Base-by-base conservation (phyloP, 2,888 invertebrate species). In the Celastrina argiolus region DNA sequence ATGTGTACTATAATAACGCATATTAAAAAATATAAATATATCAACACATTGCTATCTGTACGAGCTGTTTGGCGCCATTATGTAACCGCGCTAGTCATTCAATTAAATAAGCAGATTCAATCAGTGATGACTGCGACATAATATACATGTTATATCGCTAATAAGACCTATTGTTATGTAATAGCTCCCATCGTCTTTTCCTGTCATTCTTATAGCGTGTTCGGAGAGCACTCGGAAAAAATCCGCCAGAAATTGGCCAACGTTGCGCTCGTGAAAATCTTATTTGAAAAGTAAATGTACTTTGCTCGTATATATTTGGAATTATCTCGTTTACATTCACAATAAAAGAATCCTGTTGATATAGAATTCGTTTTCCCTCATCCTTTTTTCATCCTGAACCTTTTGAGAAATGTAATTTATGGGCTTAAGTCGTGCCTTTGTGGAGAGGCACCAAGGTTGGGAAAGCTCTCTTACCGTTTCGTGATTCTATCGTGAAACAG, bases 261-360 rank as follows among this genome's bases (percentile, higher is more conserved):
- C 36, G 56, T 26, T 18, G 51, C 22, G 31, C 58, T 31, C 18
- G 61, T 61, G 22, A 39, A 36, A 61, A 61, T 61, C 36, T 61
- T 61, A 22, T 61, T 61, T 22, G 61, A 61, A 61, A 61, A 26
- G 18, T 18, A 36, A 61, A 61, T 61, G 14, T 61, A 39, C 61
- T 59, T 10, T 34, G 16, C 31, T 59, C 34, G 31, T 58, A 31
- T 59, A 34, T 34, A 59, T 59, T 59, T 34, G 59, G 59, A 34
- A 34, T 59, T 34, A 34, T 34, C 59, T 59, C 59, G 31, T 59
- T 59, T 59, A 16, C 31, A 34, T 59, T 59, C 18, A 59, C 59
- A 59, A 59, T 59, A 18, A 59, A 16, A 18, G 34, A 59, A 59
- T 59, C 34, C 34, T 59, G 59, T 59, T 59, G 59, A 31, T 16